Percentiles rank a stretch among this genome's conserved stretches.
These are phyloP conservation scores for Drosophila mauritiana DNA, from an alignment of 1,140 invertebrate species.

Conservation along the genomic window DNA sequence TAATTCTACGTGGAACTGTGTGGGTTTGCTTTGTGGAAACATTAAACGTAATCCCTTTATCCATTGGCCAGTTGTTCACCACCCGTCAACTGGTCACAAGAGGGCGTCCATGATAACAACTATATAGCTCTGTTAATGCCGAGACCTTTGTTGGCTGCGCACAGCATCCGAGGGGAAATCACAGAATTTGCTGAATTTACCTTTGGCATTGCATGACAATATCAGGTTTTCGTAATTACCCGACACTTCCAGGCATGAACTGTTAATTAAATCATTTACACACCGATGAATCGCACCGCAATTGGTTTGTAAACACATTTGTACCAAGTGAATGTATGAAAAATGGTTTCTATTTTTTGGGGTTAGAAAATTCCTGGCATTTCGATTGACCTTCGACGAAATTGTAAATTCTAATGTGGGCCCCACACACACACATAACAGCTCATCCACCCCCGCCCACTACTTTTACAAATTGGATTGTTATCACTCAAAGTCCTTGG, in stretches of 20 bases:
- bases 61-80: slow-evolving; percentile 35
- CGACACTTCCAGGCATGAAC: slow-evolving; percentile 57
- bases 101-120: slow-evolving; percentile 3
- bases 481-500: slow-evolving; percentile 60
- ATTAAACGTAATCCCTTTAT: slow-evolving; percentile 57
- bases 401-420: slow-evolving; percentile 11
- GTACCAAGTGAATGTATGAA: slow-evolving; percentile 30
- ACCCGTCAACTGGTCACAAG: slow-evolving; percentile 11
- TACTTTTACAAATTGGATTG: slow-evolving; percentile 62
- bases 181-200: slow-evolving; percentile 36
- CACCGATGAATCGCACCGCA: slow-evolving; percentile 25
- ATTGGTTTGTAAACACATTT: slow-evolving; percentile 37
- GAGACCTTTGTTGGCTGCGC: slow-evolving; percentile 39
- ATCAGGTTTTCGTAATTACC: slow-evolving; percentile 69
- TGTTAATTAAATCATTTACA: slow-evolving; percentile 73
- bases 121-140: slow-evolving; percentile 31
- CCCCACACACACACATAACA: slow-evolving; percentile 1
- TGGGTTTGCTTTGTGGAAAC: slow-evolving; percentile 26
- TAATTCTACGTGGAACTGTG: slow-evolving; percentile 18
- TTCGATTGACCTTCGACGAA: slow-evolving; percentile 25
- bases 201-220: slow-evolving; percentile 55
- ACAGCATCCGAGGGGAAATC: slow-evolving; percentile 29
- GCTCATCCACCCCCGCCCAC: not conserved
- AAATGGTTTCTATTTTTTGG: slow-evolving; percentile 11
- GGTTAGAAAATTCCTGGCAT: slow-evolving; percentile 11